Evolutionary conservation across 2,113 vertebrate species (phyloP).

Genomic region (Festucalex cinctus): DNA sequence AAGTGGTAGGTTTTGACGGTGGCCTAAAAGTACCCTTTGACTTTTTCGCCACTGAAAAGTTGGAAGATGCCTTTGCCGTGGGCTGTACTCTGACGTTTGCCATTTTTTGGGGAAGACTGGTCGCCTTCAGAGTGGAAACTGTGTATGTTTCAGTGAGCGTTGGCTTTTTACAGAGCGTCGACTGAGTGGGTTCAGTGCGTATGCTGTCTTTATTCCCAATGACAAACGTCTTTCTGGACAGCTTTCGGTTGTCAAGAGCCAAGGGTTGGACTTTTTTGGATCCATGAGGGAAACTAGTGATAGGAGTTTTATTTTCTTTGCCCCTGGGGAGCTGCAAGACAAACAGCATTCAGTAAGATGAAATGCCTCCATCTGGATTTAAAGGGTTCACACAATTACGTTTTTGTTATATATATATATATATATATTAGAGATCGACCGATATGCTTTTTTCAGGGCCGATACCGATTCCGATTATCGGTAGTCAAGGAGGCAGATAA

Average conservation of each 20-base stretch:
- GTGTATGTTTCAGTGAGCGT: background rate
- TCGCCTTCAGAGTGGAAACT: background rate
- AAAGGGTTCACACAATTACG: too few species aligned
- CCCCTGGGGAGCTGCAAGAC: conserved; percentile 40
- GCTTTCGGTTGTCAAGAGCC: background rate
- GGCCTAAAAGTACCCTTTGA: background rate
- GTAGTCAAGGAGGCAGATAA: too few species aligned
- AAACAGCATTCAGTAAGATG: background rate
- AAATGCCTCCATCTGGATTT: background rate
- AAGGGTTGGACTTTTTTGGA: conserved; percentile 1
- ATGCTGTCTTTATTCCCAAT: conserved; percentile 9
- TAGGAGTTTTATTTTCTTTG: conserved; percentile 61
- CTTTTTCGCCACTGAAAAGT: background rate
- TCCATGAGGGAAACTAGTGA: background rate
- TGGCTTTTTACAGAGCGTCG: background rate
- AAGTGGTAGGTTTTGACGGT: background rate
- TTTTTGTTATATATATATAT: too few species aligned
- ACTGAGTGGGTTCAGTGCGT: background rate
- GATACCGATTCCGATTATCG: too few species aligned
- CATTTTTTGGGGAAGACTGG: conserved; percentile 6
- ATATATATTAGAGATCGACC: too few species aligned
- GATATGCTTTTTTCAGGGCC: too few species aligned
- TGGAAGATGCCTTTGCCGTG: conserved; percentile 6
- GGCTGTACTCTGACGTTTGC: background rate
- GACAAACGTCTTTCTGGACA: conserved; percentile 4